phyloP scores from a whole-genome alignment of 2,113 vertebrate genomes.

The Pituophis catenifer region DNA sequence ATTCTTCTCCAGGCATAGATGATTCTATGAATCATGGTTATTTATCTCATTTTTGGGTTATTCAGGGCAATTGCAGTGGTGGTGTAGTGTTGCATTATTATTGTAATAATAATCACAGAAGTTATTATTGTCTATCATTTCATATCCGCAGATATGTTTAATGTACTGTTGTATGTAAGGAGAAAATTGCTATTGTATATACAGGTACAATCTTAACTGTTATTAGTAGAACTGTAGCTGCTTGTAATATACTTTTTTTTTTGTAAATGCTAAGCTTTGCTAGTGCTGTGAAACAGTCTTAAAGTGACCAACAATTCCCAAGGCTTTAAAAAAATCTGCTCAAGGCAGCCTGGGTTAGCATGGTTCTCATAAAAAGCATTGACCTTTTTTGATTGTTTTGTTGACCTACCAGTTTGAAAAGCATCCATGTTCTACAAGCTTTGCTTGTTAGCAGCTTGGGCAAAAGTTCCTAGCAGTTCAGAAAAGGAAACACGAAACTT shows the following conservation, averaged over 20 bases:
- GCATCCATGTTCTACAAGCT: neutral
- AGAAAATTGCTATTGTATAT: neutral
- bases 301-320: neutral
- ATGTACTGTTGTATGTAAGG: neutral
- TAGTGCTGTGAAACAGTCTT: neutral
- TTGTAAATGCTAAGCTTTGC: neutral
- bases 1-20: slow-evolving; percentile 20
- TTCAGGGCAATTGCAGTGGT: slow-evolving; percentile 16
- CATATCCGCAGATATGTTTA: neutral
- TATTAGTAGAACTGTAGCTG: slow-evolving; percentile 29
- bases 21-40: neutral
- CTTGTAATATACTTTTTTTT: neutral
- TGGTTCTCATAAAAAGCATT: slow-evolving; percentile 22
- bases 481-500: neutral
- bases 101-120: neutral
- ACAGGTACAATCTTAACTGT: neutral
- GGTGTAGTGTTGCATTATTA: neutral
- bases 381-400: slow-evolving; percentile 20
- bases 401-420: slow-evolving; percentile 19
- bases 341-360: slow-evolving; percentile 18
- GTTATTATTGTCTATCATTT: neutral
- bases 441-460: slow-evolving; percentile 13
- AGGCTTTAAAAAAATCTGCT: neutral
- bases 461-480: neutral
- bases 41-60: slow-evolving; percentile 17